Base-by-base conservation (phyloP, 2,888 invertebrate species). In the Hypselothyrea guttata region DNA sequence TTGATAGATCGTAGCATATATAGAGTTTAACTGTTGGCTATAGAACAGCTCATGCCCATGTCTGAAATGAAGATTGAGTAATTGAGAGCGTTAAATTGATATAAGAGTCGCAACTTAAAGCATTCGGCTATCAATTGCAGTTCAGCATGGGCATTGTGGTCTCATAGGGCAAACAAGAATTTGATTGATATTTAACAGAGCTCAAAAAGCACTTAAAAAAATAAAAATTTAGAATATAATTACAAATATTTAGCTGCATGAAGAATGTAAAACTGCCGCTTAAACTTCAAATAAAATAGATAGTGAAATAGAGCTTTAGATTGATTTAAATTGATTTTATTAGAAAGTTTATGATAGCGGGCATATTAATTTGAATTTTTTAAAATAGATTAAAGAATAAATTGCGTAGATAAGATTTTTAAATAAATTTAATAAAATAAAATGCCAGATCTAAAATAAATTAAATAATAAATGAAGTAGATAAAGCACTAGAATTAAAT, bases 1-100 rank as follows among this genome's bases (percentile, higher is more conserved):
- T n/a, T n/a, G 30, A 35, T 57, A 9, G 22, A 22, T 15, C 52
- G 40, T 42, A 41, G 44, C 54, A 40, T 18, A 13, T 4, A 37
- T 12, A 15, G 35, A 7, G 9, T 15, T 1, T 16, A 15, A 18
- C 18, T 7, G 46, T 40, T 49, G 41, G 46, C n/a, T 31, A 31
- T 47, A 18, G 47, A 52, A 34, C 48, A 44, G 28, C 22, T 40
- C 30, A 42, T 51, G 68, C 30, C 34, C 57, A 44, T 47, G 42
- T 52, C 53, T 27, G 45, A 52, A 53, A 30, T 22, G 35, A 54
- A 52, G 71, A 57, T 68, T 59, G 54, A 59, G 74, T 69, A 66
- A 73, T 73, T 73, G 63, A 22, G 55, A 34, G 30, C 44, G 59
- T 27, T 22, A 5, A 22, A 22, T 22, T 22, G 3, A 22, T 4